A percentile compares a stretch with the other conserved stretches of the same genome.
phyloP scores from a whole-genome alignment of 2,888 invertebrate species.

The Tiliacea aurago region DNA sequence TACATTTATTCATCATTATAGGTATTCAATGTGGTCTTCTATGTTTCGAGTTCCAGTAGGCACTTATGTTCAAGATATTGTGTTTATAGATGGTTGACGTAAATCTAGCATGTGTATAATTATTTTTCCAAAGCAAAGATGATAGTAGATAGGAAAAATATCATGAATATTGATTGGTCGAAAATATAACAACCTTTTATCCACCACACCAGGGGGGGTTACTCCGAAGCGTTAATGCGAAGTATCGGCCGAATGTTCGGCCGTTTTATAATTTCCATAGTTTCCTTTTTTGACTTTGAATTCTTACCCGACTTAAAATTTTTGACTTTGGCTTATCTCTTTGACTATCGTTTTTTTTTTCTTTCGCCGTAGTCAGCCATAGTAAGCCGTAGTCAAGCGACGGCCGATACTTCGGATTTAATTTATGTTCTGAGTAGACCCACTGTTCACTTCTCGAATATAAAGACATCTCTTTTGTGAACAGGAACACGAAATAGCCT shows the following conservation, averaged over 20 bases:
- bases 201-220: neutral
- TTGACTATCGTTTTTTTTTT: no score
- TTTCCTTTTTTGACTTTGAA: no score
- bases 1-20: neutral
- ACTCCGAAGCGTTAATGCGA: no score
- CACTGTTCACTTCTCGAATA: no score
- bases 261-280: no score
- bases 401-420: no score
- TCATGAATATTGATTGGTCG: slow-evolving; percentile 1
- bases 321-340: no score
- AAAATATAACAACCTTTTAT: slow-evolving; percentile 24
- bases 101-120: neutral
- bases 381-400: no score
- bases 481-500: slow-evolving; percentile 11
- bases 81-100: neutral
- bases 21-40: neutral
- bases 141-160: neutral
- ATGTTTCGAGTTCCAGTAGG: neutral
- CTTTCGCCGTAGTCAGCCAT: no score
- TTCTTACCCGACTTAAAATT: no score
- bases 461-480: slow-evolving; percentile 21
- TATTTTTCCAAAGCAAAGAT: slow-evolving; percentile 5
- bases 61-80: neutral
- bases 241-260: no score
- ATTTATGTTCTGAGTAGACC: no score